Evolutionary conservation across 2,888 invertebrate genomes (phyloP).

Genomic region (Pachliopta kotzebuea): DNA sequence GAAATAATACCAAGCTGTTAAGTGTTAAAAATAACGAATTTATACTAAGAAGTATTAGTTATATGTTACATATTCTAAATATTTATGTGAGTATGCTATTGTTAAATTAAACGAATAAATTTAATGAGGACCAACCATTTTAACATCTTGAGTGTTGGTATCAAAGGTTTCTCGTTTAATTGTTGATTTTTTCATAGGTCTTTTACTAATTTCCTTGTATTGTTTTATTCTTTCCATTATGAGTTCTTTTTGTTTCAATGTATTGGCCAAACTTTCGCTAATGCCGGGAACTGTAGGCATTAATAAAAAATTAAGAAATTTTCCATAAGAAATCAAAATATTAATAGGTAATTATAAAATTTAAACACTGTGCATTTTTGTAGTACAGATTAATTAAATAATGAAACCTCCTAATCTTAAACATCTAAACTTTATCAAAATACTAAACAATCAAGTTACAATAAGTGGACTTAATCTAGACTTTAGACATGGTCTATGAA

Average conservation of each 20-base stretch:
- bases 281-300: slow-evolving; percentile 66
- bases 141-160: slow-evolving; percentile 34
- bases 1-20: no score
- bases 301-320: not conserved
- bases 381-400: no score
- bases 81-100: not conserved
- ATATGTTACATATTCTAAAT: not conserved
- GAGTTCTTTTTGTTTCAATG: slow-evolving; percentile 70
- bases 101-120: not conserved
- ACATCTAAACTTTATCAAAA: no score
- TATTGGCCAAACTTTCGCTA: slow-evolving; percentile 75
- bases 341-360: not conserved
- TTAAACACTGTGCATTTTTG: no score
- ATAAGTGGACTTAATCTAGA: no score
- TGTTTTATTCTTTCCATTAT: slow-evolving; percentile 75
- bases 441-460: no score
- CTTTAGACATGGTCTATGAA: no score
- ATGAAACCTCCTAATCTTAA: no score
- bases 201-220: slow-evolving; percentile 73
- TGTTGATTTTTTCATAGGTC: slow-evolving; percentile 56
- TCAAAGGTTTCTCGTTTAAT: slow-evolving; percentile 51
- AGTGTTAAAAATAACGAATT: no score
- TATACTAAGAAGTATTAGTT: no score
- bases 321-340: not conserved
- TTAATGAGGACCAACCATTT: slow-evolving; percentile 35